These are phyloP conservation scores for Trichopoda pennipes DNA, from an alignment of 2,888 invertebrate species.

Conservation along the genomic window DNA sequence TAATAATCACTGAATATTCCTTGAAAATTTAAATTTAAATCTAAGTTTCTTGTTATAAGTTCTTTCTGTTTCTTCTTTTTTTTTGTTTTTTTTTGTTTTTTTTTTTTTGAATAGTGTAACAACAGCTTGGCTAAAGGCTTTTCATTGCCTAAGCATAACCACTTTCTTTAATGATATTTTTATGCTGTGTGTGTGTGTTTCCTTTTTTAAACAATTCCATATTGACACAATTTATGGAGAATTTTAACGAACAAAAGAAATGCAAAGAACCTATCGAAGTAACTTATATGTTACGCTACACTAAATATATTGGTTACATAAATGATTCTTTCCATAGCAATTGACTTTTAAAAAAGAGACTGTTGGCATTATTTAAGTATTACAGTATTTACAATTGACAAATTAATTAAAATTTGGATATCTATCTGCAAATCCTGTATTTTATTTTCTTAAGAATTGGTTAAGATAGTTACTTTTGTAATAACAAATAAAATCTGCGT, in stretches of 20 bases:
- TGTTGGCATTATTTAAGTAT: no score
- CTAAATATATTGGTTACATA: no score
- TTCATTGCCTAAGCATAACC: constrained; percentile 48
- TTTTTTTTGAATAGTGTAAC: constrained; percentile 35
- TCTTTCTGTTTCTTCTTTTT: no score
- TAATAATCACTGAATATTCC: background rate
- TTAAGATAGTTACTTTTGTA: no score
- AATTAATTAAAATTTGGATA: no score
- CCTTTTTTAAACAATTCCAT: constrained; percentile 4
- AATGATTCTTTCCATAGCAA: background rate
- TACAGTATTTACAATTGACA: no score
- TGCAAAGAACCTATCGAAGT: background rate
- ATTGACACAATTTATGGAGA: constrained; percentile 36
- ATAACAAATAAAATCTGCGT: no score
- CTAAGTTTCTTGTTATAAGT: background rate
- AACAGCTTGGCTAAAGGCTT: constrained; percentile 56
- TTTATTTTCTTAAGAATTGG: no score
- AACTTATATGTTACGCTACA: background rate
- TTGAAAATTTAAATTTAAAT: background rate
- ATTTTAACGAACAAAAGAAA: background rate
- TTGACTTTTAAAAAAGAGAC: no score
- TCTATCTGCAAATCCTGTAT: no score
- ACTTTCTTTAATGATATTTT: constrained; percentile 36
- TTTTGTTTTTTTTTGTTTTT: background rate
- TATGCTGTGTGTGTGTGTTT: background rate